Evolutionary conservation across 2,888 invertebrate genomes (phyloP).

Genomic region (Leucoptera coffeella): DNA sequence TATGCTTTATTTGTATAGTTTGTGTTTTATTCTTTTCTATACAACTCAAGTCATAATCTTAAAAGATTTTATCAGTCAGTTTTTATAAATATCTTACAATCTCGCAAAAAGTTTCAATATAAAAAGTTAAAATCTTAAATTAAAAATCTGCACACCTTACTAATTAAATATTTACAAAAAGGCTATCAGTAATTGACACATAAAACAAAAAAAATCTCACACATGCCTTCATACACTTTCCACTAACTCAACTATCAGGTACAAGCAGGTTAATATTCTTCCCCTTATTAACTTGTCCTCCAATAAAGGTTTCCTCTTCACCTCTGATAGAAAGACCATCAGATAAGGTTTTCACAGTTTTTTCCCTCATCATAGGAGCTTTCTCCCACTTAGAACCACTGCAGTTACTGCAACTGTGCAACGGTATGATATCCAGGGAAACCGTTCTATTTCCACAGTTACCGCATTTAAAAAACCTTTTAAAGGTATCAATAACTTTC

Average conservation of each 20-base stretch:
- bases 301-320: constrained; percentile 78
- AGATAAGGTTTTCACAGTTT: constrained; percentile 42
- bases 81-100: no score
- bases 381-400: constrained; percentile 67
- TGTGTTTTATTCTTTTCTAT: no score
- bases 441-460: constrained; percentile 81
- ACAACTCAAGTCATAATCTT: no score
- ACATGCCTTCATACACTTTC: no score
- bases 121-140: no score
- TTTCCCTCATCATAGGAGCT: constrained; percentile 74
- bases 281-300: constrained; percentile 52
- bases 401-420: constrained; percentile 72
- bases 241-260: constrained; percentile 54
- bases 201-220: no score
- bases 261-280: constrained; percentile 69
- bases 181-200: no score
- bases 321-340: constrained; percentile 75
- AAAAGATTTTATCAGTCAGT: no score
- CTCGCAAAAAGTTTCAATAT: no score
- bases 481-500: constrained; percentile 73
- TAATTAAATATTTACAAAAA: no score
- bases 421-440: constrained; percentile 73
- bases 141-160: no score
- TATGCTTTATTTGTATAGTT: no score
- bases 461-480: constrained; percentile 89